phyloP scores from a whole-genome alignment of 2,888 invertebrate species.

The Therioaphis trifolii region DNA sequence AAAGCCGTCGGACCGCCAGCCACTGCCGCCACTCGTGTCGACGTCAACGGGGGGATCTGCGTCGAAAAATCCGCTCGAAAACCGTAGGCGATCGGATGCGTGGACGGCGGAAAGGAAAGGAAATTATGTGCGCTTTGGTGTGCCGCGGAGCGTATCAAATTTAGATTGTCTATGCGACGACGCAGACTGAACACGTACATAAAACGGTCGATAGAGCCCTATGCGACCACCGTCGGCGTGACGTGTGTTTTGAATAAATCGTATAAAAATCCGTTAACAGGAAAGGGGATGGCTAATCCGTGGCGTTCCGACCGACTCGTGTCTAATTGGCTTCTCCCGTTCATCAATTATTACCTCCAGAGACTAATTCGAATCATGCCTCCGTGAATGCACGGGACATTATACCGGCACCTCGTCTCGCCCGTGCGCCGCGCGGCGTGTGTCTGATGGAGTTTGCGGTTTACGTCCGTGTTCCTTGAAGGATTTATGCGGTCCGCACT shows the following conservation, averaged over 20 bases:
- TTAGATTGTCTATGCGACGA: background rate
- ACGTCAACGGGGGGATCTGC: no score
- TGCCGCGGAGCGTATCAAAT: background rate
- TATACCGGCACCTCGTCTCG: background rate
- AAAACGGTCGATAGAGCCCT: background rate
- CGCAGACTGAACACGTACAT: background rate
- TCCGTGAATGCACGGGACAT: background rate
- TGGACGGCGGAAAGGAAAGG: background rate
- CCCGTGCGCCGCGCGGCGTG: background rate
- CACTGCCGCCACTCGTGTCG: background rate
- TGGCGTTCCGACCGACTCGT: background rate
- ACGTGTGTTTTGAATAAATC: background rate
- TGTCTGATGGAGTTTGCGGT: conserved; percentile 42
- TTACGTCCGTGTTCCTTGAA: conserved; percentile 27
- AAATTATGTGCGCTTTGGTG: background rate
- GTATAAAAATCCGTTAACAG: background rate
- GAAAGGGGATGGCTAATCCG: no score
- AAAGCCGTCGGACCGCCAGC: no score
- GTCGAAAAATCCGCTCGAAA: background rate
- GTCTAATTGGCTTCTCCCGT: background rate
- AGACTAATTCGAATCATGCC: conserved; percentile 30
- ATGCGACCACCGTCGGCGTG: background rate
- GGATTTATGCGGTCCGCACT: conserved; percentile 40
- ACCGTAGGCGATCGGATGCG: background rate
- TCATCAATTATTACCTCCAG: conserved; percentile 37